Conservation (phyloP, 2,113 vertebrate species). For the Diadophis punctatus region DNA sequence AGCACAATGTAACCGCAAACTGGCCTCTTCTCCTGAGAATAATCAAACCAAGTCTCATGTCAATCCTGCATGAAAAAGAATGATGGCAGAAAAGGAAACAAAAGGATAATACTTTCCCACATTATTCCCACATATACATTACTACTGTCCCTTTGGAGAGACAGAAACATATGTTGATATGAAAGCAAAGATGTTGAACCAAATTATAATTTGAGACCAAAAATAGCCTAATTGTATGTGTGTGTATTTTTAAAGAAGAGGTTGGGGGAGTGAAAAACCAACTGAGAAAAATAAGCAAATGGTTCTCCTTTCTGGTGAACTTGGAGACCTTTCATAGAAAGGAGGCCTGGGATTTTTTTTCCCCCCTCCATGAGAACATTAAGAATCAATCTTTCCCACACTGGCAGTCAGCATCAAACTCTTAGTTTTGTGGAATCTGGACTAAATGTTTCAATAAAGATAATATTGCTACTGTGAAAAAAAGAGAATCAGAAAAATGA, state of each 20-base stretch:
- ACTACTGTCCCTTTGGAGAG: background rate
- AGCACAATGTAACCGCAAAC: background rate
- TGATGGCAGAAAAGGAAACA: background rate
- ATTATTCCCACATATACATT: background rate
- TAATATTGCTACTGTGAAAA: background rate
- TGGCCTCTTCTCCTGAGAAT: background rate
- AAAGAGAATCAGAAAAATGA: background rate
- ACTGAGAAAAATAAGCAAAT: background rate
- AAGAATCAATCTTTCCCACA: constrained; percentile 12
- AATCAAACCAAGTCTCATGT: background rate
- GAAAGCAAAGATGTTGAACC: constrained; percentile 22
- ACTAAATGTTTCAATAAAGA: background rate
- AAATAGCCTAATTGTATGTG: background rate
- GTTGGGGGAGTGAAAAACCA: background rate
- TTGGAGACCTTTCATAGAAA: constrained; percentile 2
- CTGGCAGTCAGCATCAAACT: background rate
- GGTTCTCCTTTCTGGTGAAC: background rate
- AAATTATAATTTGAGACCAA: constrained; percentile 2
- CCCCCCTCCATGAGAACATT: background rate
- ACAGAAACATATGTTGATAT: constrained; percentile 26
- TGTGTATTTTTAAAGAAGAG: background rate
- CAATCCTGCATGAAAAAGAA: background rate
- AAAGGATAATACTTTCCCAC: constrained; percentile 40
- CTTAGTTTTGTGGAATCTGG: rapidly evolving
- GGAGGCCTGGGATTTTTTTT: constrained; percentile 11